These are phyloP conservation scores for Drosophila auraria DNA, from an alignment of 1,140 invertebrate genomes.

Conservation along the genomic window DNA sequence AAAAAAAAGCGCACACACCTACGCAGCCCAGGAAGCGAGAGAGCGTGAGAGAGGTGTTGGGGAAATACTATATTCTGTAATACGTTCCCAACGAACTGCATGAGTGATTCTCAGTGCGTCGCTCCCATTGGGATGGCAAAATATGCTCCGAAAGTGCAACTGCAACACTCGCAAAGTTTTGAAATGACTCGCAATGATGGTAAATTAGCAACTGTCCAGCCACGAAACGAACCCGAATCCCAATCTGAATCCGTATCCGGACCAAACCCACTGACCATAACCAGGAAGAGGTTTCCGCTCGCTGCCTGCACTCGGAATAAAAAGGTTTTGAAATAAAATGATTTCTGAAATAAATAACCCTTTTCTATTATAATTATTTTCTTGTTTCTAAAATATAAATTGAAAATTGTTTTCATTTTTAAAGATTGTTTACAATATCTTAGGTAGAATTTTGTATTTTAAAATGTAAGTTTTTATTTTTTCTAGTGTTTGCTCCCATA, in stretches of 20 bases:
- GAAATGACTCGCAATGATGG: slow-evolving; percentile 57
- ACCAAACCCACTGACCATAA: slow-evolving; percentile 46
- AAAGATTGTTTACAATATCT: neutral
- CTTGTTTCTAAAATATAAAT: too few species aligned
- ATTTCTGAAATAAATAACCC: too few species aligned
- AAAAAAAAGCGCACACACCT: slow-evolving; percentile 67
- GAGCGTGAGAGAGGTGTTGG: neutral
- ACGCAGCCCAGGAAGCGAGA: slow-evolving; percentile 12
- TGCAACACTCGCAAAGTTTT: slow-evolving; percentile 42
- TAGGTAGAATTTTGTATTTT: neutral
- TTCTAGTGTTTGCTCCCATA: slow-evolving; percentile 8
- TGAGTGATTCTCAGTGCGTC: slow-evolving; percentile 62
- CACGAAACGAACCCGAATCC: slow-evolving; percentile 17
- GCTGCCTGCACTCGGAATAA: slow-evolving; percentile 7
- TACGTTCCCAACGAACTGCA: slow-evolving; percentile 41
- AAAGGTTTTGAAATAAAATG: too few species aligned
- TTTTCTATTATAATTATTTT: too few species aligned
- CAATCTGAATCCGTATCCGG: slow-evolving; percentile 7
- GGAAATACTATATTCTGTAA: neutral
- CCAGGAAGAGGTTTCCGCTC: slow-evolving; percentile 47
- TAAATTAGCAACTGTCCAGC: slow-evolving; percentile 51
- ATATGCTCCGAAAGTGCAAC: slow-evolving; percentile 30
- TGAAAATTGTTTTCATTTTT: too few species aligned
- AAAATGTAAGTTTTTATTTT: neutral
- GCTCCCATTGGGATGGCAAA: slow-evolving; percentile 12